Conservation (phyloP, 2,113 vertebrate genomes). For the Ursus arctos region DNA sequence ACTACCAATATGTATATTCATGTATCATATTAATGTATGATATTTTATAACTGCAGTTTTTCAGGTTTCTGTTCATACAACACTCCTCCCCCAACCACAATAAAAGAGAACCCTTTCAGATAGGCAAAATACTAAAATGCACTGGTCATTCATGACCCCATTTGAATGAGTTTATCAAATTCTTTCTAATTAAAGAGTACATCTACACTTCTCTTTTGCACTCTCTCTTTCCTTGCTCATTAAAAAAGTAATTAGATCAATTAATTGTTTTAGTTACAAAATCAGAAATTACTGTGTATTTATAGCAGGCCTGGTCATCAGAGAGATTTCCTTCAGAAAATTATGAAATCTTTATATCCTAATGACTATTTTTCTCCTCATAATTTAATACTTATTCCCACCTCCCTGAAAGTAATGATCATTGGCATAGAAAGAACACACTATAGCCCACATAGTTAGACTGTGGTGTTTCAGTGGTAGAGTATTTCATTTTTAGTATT, state of each 20-base stretch:
- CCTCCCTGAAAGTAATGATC: not conserved
- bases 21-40: not conserved
- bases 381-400: not conserved
- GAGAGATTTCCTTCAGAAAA: constrained; percentile 12
- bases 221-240: constrained; percentile 29
- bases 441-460: not conserved
- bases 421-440: not conserved
- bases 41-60: not conserved
- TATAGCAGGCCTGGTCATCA: not conserved
- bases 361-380: constrained; percentile 4
- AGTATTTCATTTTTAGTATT: not conserved
- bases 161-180: constrained; percentile 18
- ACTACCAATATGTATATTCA: not conserved
- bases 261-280: constrained; percentile 36
- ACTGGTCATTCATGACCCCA: not conserved
- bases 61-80: not conserved
- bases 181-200: not conserved
- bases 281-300: not conserved
- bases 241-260: constrained; percentile 7
- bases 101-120: not conserved
- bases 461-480: not conserved
- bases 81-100: rapidly evolving
- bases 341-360: not conserved
- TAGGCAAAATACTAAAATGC: not conserved
- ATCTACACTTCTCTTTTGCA: not conserved